These are phyloP conservation scores for Meliscaeva auricollis DNA, from an alignment of 2,888 invertebrate species.

Conservation along the genomic window DNA sequence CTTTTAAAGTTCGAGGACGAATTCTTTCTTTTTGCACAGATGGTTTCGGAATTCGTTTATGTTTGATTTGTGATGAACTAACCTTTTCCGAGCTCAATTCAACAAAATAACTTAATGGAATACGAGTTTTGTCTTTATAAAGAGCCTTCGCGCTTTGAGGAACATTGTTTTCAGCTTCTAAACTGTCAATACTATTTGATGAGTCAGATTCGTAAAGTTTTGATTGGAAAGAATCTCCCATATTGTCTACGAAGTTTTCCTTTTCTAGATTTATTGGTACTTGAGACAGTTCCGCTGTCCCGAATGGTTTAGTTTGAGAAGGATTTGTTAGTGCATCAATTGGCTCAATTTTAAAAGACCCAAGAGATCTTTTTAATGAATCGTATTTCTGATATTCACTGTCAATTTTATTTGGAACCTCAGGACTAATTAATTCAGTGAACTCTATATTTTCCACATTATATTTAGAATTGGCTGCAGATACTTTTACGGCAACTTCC, in stretches of 20 bases:
- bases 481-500: neutral
- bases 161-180: slow-evolving; percentile 57
- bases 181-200: slow-evolving; percentile 65
- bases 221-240: neutral
- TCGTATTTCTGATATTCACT: no score
- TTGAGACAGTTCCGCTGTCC: no score
- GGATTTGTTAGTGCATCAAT: no score
- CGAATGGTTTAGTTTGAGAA: no score
- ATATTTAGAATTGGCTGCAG: neutral
- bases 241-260: no score
- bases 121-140: neutral
- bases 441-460: neutral
- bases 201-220: slow-evolving; percentile 6
- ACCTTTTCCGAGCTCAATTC: slow-evolving; percentile 46
- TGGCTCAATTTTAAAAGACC: no score
- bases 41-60: neutral
- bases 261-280: no score
- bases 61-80: neutral
- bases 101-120: slow-evolving; percentile 75
- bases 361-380: no score
- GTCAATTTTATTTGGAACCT: no score
- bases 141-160: neutral
- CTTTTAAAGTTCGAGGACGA: neutral
- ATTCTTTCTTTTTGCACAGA: neutral
- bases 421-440: no score